A percentile compares a stretch with the other conserved stretches of the same genome.
phyloP scores from a whole-genome alignment of 2,113 vertebrate genomes.

The Sorex fumeus region DNA sequence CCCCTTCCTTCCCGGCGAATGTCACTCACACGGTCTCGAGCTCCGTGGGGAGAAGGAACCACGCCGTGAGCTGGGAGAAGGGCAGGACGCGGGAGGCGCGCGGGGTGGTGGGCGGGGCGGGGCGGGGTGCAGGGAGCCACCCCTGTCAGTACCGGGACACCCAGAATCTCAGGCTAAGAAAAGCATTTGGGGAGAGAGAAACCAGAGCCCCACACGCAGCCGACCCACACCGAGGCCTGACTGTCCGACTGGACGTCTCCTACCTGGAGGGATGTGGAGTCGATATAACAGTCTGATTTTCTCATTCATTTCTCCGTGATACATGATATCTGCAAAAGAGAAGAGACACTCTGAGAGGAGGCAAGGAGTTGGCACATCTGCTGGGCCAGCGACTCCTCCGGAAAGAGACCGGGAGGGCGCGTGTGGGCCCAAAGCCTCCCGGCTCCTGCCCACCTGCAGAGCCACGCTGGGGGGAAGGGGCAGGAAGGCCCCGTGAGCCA shows the following conservation, averaged over 20 bases:
- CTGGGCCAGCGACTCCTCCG: not conserved
- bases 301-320: constrained; percentile 97
- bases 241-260: constrained; percentile 64
- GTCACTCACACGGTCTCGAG: no score
- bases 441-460: not conserved
- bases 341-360: not conserved
- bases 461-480: rapidly evolving
- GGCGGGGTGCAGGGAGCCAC: no score
- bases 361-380: not conserved
- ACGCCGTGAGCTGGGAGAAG: no score
- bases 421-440: no score
- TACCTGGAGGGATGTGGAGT: constrained; percentile 97
- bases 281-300: constrained; percentile 95
- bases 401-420: not conserved
- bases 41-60: not conserved
- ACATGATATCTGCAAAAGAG: constrained; percentile 92
- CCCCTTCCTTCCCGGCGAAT: not conserved
- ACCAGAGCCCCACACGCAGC: not conserved
- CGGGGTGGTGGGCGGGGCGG: no score
- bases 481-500: not conserved
- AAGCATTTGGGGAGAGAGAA: no score
- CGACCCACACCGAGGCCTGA: no score
- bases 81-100: no score
- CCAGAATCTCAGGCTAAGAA: no score
- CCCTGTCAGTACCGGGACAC: no score